These are phyloP conservation scores for Guaruba guarouba DNA, from an alignment of 2,113 vertebrate genomes.

Conservation along the genomic window DNA sequence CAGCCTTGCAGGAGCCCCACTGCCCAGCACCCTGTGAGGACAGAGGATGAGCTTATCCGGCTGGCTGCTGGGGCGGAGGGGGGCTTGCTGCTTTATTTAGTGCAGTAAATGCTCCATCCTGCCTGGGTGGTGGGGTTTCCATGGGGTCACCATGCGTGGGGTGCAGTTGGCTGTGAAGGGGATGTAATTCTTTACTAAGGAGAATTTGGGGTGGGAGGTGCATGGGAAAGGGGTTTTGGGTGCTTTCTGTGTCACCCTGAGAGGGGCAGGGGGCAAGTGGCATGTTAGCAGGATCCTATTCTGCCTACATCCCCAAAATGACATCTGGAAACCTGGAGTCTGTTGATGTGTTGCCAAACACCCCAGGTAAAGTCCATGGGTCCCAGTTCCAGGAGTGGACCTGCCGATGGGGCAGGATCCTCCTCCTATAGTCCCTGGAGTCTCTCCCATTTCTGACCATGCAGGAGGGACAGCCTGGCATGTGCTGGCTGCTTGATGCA, in stretches of 20 bases:
- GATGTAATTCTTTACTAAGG: neutral
- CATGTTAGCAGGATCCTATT: neutral
- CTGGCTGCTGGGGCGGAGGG: too few relatives aligned
- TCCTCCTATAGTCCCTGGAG: fast-evolving
- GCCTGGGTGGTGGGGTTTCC: neutral
- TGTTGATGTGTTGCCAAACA: neutral
- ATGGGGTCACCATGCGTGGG: neutral
- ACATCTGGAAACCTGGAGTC: neutral
- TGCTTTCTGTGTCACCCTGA: neutral
- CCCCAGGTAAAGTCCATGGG: neutral
- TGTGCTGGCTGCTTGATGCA: neutral
- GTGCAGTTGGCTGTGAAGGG: neutral
- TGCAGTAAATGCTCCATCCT: neutral
- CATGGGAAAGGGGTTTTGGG: neutral
- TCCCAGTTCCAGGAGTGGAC: neutral
- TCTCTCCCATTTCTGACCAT: neutral
- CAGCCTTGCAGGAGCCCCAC: neutral
- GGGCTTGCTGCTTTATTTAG: neutral
- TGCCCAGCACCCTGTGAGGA: neutral
- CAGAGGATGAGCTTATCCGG: neutral
- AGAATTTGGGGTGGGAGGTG: neutral
- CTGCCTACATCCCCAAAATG: neutral
- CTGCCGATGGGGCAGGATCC: fast-evolving
- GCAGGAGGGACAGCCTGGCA: fast-evolving
- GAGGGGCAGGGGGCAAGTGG: neutral